These are phyloP conservation scores for Girardinichthys multiradiatus DNA, from an alignment of 2,113 vertebrate species.

Conservation along the genomic window DNA sequence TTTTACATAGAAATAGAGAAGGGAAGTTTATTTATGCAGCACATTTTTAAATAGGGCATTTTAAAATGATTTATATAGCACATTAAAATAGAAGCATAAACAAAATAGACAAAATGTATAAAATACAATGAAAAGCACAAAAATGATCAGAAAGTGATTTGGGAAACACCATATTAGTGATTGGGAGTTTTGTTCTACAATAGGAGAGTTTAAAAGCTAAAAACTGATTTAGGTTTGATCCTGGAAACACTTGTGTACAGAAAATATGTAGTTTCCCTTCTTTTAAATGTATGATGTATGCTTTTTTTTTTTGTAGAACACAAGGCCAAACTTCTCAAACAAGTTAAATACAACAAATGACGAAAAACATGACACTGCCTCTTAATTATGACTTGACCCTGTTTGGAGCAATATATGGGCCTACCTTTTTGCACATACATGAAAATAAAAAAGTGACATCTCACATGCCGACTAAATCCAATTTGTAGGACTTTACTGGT, in stretches of 20 bases:
- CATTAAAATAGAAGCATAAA: neutral
- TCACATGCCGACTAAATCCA: neutral
- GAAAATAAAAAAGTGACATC: conserved; percentile 16
- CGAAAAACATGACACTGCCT: conserved; percentile 47
- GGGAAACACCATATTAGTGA: too few species aligned
- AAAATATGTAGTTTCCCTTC: neutral
- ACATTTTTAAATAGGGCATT: neutral
- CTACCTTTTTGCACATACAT: conserved; percentile 32
- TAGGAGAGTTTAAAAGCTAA: neutral
- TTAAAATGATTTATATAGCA: neutral
- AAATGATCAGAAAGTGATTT: neutral
- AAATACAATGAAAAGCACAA: too few species aligned
- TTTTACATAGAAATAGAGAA: conserved; percentile 17
- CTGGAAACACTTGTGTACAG: neutral
- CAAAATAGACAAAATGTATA: neutral
- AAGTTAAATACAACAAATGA: conserved; percentile 22
- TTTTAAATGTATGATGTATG: neutral
- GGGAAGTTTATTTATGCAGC: neutral
- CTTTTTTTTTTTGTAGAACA: neutral
- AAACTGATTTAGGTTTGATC: neutral
- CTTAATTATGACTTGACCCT: conserved; percentile 35
- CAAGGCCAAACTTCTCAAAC: conserved; percentile 24
- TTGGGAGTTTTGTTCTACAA: neutral
- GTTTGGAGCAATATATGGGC: conserved; percentile 27
- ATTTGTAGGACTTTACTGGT: conserved; percentile 20